These are phyloP conservation scores for Poeciliopsis turneri DNA, from an alignment of 2,797 vertebrate genomes.

Conservation along the genomic window DNA sequence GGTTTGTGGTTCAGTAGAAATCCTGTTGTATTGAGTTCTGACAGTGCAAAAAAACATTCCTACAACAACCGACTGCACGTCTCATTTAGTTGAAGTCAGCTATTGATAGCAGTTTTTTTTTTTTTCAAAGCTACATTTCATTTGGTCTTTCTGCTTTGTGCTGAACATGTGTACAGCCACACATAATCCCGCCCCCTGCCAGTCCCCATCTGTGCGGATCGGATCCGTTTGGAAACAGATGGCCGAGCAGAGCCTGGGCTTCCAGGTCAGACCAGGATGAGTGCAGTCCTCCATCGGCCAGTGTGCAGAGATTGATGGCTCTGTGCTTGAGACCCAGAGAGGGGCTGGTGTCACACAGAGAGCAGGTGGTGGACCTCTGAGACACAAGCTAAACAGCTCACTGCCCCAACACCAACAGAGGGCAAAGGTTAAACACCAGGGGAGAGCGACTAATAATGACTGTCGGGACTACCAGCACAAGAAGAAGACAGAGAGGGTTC, in stretches of 20 bases:
- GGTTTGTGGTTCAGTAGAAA: not conserved
- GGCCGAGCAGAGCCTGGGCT: slow-evolving; percentile 59
- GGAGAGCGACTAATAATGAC: slow-evolving; percentile 2
- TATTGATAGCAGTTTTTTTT: not conserved
- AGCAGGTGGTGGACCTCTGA: slow-evolving; percentile 69
- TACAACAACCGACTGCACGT: not conserved
- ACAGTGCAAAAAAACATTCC: not conserved
- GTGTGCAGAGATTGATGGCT: slow-evolving; percentile 64
- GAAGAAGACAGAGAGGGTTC: not conserved
- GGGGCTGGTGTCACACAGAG: slow-evolving; percentile 28
- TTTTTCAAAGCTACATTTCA: not conserved
- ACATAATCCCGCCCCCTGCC: not conserved
- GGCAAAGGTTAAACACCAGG: slow-evolving; percentile 20
- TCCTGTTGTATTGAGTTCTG: not conserved
- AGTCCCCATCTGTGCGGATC: slow-evolving; percentile 1
- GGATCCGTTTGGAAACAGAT: slow-evolving; percentile 61
- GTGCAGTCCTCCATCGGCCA: slow-evolving; percentile 50
- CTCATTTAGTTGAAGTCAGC: not conserved
- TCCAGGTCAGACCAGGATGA: slow-evolving; percentile 73
- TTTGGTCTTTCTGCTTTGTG: not conserved
- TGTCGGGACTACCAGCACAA: not conserved
- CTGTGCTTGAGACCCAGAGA: slow-evolving; percentile 49
- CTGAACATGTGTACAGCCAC: slow-evolving; percentile 34
- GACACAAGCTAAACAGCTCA: slow-evolving; percentile 48
- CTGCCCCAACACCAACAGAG: slow-evolving; percentile 27